Evolutionary conservation across 2,888 invertebrate genomes (phyloP).

Genomic region (Siphonodentalium dalli): DNA sequence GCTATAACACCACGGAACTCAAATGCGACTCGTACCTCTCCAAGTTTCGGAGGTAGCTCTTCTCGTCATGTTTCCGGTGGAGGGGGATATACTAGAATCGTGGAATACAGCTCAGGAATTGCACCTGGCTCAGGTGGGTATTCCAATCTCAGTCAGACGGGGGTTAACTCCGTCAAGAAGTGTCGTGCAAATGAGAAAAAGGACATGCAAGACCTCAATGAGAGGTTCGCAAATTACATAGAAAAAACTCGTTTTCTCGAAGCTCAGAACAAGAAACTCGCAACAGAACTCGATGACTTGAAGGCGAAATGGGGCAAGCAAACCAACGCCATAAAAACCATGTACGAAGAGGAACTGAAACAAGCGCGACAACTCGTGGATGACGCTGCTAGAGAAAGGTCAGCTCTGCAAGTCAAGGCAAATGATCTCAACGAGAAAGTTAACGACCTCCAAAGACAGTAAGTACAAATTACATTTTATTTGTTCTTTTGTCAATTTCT

Average conservation of each 20-base stretch:
- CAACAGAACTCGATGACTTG: conserved; percentile 59
- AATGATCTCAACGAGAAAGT: conserved; percentile 66
- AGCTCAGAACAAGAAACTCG: conserved; percentile 65
- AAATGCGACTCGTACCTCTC: conserved; percentile 36
- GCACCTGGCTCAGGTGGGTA: conserved; percentile 42
- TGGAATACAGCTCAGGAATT: conserved; percentile 42
- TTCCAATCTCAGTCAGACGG: conserved; percentile 47
- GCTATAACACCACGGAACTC: conserved; percentile 38
- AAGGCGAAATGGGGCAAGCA: conserved; percentile 61
- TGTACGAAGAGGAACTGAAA: conserved; percentile 67
- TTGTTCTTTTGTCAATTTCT: not conserved
- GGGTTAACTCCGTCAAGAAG: conserved; percentile 64
- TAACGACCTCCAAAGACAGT: conserved; percentile 55
- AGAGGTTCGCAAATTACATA: conserved; percentile 68
- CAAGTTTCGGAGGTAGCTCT: conserved; percentile 26
- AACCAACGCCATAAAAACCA: conserved; percentile 62
- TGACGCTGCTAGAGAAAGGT: conserved; percentile 67
- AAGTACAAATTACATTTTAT: conserved; percentile 32
- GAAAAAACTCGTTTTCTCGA: conserved; percentile 67
- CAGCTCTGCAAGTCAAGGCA: conserved; percentile 66
- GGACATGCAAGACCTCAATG: conserved; percentile 69
- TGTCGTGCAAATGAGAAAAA: conserved; percentile 67
- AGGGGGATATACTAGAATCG: conserved; percentile 34
- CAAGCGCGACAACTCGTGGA: conserved; percentile 68
- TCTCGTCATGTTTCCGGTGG: too few species aligned